Conservation (phyloP, 2,113 vertebrate genomes). For the Nothobranchius kuhntae region DNA sequence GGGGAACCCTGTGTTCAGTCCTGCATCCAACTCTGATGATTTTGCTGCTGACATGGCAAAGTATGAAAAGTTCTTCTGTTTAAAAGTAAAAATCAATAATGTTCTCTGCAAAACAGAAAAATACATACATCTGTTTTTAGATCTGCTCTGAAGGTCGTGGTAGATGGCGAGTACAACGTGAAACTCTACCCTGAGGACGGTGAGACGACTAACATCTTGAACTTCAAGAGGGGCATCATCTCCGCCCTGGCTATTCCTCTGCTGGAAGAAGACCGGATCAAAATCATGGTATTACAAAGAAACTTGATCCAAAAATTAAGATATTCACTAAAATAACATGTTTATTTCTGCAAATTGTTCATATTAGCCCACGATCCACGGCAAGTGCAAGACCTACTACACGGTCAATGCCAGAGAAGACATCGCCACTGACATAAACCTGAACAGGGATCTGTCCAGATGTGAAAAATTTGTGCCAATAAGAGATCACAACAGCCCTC, state of each 20-base stretch:
- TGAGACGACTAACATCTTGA: slow-evolving; percentile 86
- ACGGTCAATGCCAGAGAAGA: slow-evolving; percentile 78
- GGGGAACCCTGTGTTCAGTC: slow-evolving; percentile 78
- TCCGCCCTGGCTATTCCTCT: slow-evolving; percentile 88
- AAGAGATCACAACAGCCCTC: slow-evolving; percentile 83
- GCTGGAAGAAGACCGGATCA: slow-evolving; percentile 77
- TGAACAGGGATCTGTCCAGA: slow-evolving; percentile 83
- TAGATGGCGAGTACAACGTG: slow-evolving; percentile 79
- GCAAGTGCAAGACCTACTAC: slow-evolving; percentile 85
- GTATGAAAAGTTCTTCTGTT: slow-evolving; percentile 67
- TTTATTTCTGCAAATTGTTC: slow-evolving; percentile 2
- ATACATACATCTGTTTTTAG: slow-evolving; percentile 60
- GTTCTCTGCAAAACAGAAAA: slow-evolving; percentile 12
- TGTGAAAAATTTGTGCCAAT: slow-evolving; percentile 86
- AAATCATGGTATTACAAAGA: slow-evolving; percentile 67
- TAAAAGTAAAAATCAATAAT: background rate
- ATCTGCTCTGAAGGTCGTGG: slow-evolving; percentile 84
- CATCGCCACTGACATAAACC: slow-evolving; percentile 82
- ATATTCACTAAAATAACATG: background rate
- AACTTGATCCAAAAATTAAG: background rate
- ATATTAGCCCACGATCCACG: slow-evolving; percentile 88
- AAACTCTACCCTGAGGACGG: slow-evolving; percentile 86
- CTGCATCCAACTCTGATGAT: slow-evolving; percentile 82
- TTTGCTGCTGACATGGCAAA: slow-evolving; percentile 88
- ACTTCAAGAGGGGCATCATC: slow-evolving; percentile 94